Conservation (phyloP, 1,140 invertebrate species). For the Drosophila tsacasi region DNA sequence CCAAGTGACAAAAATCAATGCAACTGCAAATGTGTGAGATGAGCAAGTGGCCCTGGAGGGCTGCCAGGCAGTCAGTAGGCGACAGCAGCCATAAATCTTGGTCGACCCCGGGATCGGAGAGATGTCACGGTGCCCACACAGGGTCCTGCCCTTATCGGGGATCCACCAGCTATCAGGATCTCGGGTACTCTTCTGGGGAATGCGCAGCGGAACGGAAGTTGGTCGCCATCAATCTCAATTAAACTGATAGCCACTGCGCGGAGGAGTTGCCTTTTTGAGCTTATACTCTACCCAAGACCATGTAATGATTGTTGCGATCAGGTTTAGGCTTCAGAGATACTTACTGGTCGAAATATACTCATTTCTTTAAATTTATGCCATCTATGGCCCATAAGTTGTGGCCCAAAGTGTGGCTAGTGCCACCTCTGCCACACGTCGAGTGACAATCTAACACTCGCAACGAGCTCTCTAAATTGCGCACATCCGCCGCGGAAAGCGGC, state of each 20-base stretch:
- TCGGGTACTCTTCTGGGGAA: conserved; percentile 53
- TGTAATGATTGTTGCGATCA: conserved; percentile 2
- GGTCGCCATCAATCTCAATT: conserved; percentile 77
- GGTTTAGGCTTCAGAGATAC: neutral
- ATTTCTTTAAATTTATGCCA: neutral
- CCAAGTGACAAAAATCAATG: conserved; percentile 78
- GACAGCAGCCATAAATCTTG: conserved; percentile 66
- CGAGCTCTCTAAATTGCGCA: conserved; percentile 63
- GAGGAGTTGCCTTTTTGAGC: conserved; percentile 10
- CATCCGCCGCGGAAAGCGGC: conserved; percentile 54
- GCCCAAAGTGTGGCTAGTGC: conserved; percentile 24
- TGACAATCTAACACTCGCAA: conserved; percentile 63
- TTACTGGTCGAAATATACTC: neutral
- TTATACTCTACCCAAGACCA: too few relatives aligned
- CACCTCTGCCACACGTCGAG: conserved; percentile 31
- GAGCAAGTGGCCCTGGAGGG: conserved; percentile 42
- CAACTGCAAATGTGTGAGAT: conserved; percentile 70
- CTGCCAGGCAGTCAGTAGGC: conserved; percentile 1
- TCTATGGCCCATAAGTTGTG: conserved; percentile 9
- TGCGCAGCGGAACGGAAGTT: conserved; percentile 69
- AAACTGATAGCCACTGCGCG: conserved; percentile 65
- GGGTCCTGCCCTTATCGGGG: conserved; percentile 47
- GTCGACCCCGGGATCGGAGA: conserved; percentile 30
- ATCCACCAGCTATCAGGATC: conserved; percentile 55
- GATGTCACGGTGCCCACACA: conserved; percentile 70